These are phyloP conservation scores for Diadegma fenestrale DNA, from an alignment of 2,888 invertebrate species.

Conservation along the genomic window DNA sequence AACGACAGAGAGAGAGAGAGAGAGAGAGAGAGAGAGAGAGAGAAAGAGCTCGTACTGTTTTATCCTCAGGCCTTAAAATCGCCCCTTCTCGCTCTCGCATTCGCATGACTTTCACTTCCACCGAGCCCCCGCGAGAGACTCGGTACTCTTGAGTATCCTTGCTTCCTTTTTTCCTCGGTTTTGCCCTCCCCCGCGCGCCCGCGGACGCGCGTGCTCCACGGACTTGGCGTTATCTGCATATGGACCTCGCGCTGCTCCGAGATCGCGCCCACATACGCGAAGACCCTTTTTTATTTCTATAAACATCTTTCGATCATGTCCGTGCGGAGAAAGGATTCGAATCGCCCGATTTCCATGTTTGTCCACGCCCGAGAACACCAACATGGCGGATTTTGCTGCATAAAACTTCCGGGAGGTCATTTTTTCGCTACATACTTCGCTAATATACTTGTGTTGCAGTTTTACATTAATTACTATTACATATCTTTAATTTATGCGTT, in stretches of 20 bases:
- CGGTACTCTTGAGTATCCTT: conserved; percentile 72
- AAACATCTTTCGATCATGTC: background rate
- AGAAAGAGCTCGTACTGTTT: conserved; percentile 66
- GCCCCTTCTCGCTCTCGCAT: conserved; percentile 64
- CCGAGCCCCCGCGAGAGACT: conserved; percentile 36
- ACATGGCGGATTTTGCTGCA: background rate
- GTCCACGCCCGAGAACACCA: background rate
- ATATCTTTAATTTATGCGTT: background rate
- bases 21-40: no score
- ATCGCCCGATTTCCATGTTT: background rate
- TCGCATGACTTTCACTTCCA: conserved; percentile 78
- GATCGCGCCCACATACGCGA: background rate
- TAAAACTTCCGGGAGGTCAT: background rate
- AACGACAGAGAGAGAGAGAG: no score
- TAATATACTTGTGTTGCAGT: background rate
- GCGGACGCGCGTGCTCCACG: conserved; percentile 34
- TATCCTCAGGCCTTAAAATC: conserved; percentile 69
- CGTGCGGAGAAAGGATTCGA: background rate
- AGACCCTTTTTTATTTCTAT: background rate
- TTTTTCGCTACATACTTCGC: background rate
- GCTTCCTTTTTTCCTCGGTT: conserved; percentile 60
- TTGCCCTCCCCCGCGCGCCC: conserved; percentile 53
- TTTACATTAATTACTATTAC: background rate
- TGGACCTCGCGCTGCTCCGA: background rate
- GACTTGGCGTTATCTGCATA: conserved; percentile 27